Evolutionary conservation across 2,797 vertebrate species (phyloP).

Genomic region (Chanos chanos): DNA sequence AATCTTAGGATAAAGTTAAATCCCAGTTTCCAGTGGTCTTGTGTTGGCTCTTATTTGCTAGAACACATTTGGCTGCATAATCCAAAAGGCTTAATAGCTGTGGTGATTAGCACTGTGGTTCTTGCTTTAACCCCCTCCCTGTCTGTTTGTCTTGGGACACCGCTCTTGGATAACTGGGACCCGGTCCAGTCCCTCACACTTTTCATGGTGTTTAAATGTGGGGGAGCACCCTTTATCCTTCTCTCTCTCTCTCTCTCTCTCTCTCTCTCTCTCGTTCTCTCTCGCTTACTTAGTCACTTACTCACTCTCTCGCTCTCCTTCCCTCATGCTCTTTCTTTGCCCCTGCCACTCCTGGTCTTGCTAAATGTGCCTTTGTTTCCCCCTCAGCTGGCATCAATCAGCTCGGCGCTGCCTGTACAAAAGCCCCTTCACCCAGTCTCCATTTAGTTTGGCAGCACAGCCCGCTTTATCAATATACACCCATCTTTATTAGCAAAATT

Average conservation of each 20-base stretch:
- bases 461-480: slow-evolving; percentile 43
- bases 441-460: slow-evolving; percentile 56
- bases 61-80: not conserved
- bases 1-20: too few relatives aligned
- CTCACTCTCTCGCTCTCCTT: slow-evolving; percentile 1
- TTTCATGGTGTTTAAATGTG: too few relatives aligned
- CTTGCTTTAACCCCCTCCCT: too few relatives aligned
- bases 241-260: slow-evolving; percentile 3
- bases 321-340: not conserved
- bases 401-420: slow-evolving; percentile 63
- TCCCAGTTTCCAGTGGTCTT: not conserved
- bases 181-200: slow-evolving; percentile 18
- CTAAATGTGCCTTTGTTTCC: slow-evolving; percentile 79
- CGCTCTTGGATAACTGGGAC: slow-evolving; percentile 3
- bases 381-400: slow-evolving; percentile 82
- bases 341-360: not conserved
- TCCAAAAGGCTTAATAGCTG: not conserved
- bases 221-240: too few relatives aligned
- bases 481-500: slow-evolving; percentile 41
- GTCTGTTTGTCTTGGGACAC: slow-evolving; percentile 1
- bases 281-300: not conserved
- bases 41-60: not conserved
- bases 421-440: slow-evolving; percentile 62
- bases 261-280: not conserved
- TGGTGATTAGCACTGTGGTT: too few relatives aligned